These are phyloP conservation scores for Ambastaia sidthimunki DNA, from an alignment of 2,797 vertebrate genomes.

Conservation along the genomic window DNA sequence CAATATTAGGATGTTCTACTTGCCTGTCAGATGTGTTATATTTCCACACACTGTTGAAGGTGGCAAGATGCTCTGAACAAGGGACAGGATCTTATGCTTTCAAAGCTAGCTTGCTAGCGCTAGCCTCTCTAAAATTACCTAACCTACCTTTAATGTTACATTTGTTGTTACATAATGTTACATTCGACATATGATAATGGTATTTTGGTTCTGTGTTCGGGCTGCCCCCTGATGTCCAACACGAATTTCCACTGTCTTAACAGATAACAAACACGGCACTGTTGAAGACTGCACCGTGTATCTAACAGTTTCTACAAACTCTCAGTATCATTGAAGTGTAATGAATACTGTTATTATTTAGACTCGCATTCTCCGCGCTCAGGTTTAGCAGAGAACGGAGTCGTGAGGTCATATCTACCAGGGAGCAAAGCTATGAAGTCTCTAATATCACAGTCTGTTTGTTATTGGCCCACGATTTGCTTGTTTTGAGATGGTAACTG, in stretches of 20 bases:
- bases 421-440: slow-evolving; percentile 40
- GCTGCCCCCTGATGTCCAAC: too few species aligned
- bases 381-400: slow-evolving; percentile 32
- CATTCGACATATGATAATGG: too few species aligned
- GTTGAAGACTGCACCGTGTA: background rate
- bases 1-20: too few species aligned
- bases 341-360: slow-evolving; percentile 61
- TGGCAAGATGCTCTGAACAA: too few species aligned
- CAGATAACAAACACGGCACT: slow-evolving; percentile 20
- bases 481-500: slow-evolving; percentile 66
- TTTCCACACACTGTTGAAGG: too few species aligned
- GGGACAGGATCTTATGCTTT: too few species aligned
- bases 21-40: too few species aligned
- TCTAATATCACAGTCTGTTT: slow-evolving; percentile 69
- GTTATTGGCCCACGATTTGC: slow-evolving; percentile 71
- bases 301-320: slow-evolving; percentile 28
- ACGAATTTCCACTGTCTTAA: background rate
- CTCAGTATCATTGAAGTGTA: slow-evolving; percentile 42
- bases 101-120: too few species aligned
- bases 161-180: too few species aligned
- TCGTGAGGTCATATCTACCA: slow-evolving; percentile 54
- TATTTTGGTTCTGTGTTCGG: too few species aligned
- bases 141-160: too few species aligned
- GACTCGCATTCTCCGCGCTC: slow-evolving; percentile 40
- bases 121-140: too few species aligned